Evolutionary conservation across 92 coral and sea anemone genomes (phyloP).

Genomic region (Isaurus tuberculatus): DNA sequence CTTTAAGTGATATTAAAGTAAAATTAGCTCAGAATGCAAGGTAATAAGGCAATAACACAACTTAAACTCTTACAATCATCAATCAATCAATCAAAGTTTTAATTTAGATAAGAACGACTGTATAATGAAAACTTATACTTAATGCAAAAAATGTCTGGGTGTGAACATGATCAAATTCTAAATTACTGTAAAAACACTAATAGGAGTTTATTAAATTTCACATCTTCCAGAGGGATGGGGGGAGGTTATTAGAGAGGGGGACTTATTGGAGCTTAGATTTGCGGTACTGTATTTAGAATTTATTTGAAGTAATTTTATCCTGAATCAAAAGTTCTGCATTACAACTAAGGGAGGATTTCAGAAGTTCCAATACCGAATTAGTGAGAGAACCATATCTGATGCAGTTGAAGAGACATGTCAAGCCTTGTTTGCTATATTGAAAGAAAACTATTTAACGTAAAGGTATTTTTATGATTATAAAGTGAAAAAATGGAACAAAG

Average conservation of each 20-base stretch:
- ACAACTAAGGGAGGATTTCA: conserved; percentile 49
- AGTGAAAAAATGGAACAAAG: conserved; percentile 15
- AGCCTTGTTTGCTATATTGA: conserved; percentile 53
- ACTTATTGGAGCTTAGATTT: too few relatives aligned
- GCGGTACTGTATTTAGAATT: background rate
- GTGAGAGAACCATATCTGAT: conserved; percentile 48
- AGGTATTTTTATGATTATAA: conserved; percentile 13
- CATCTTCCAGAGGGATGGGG: conserved; percentile 4
- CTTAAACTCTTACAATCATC: conserved; percentile 10
- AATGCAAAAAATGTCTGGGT: conserved; percentile 19
- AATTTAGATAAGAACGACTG: conserved; percentile 22
- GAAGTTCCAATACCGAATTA: conserved; percentile 52
- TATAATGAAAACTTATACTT: conserved; percentile 20
- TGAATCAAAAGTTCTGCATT: conserved; percentile 12
- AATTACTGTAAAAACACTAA: conserved; percentile 14
- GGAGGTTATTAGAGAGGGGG: too few relatives aligned
- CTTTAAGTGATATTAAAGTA: conserved; percentile 19
- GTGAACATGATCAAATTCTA: conserved; percentile 21
- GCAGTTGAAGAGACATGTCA: conserved; percentile 49
- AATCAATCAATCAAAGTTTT: too few relatives aligned
- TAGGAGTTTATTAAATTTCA: conserved; percentile 5
- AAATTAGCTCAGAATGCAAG: conserved; percentile 23
- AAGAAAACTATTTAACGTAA: conserved; percentile 48
- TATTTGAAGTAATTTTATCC: conserved; percentile 7
- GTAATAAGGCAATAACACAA: conserved; percentile 13